These are phyloP conservation scores for Gymnarchus niloticus DNA, from an alignment of 2,113 vertebrate species.

Conservation along the genomic window DNA sequence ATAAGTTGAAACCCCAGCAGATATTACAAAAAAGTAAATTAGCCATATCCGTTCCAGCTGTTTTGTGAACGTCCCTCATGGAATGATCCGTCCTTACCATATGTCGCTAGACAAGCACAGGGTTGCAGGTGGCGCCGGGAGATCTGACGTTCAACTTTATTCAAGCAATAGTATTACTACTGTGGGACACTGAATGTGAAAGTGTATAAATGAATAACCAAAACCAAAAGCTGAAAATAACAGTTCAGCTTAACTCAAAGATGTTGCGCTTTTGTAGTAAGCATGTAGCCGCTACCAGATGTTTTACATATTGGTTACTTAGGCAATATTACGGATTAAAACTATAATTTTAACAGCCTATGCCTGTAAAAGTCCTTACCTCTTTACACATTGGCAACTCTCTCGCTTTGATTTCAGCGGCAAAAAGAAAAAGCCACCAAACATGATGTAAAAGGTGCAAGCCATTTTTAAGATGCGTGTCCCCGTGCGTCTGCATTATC, in stretches of 20 bases:
- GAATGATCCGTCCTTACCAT: background rate
- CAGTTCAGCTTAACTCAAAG: too few species aligned
- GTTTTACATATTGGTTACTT: background rate
- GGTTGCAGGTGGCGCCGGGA: background rate
- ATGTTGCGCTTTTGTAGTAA: background rate
- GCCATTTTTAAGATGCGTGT: background rate
- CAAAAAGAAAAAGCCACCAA: conserved; percentile 40
- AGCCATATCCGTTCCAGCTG: background rate
- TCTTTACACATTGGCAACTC: conserved; percentile 67
- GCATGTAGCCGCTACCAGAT: background rate
- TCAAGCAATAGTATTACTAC: background rate
- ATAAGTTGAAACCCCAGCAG: background rate
- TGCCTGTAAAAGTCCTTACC: conserved; percentile 50
- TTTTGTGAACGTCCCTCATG: background rate
- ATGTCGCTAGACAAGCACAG: background rate
- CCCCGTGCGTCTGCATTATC: conserved; percentile 35
- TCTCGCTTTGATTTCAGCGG: conserved; percentile 24
- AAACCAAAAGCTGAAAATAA: background rate
- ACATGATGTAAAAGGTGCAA: conserved; percentile 13
- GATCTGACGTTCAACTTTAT: background rate
- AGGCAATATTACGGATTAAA: background rate
- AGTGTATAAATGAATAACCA: background rate
- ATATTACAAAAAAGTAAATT: background rate
- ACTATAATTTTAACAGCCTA: background rate
- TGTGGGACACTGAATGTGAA: background rate